Evolutionary conservation across 53 echinoderm and acorn worm genomes (phyloP).

Genomic region (Henricia sp.): DNA sequence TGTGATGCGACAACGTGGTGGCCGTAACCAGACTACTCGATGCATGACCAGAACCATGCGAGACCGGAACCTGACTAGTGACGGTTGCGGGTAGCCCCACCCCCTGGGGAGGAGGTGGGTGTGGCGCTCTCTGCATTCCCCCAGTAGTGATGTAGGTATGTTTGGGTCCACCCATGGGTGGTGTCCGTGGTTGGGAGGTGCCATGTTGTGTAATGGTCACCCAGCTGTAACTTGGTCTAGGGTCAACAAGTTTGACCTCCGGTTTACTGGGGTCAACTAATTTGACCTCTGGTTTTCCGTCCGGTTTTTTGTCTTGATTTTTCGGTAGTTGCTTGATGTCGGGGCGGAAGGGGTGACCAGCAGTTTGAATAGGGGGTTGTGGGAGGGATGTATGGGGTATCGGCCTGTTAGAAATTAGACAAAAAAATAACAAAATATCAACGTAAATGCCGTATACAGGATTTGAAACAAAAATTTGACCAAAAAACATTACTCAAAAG

Average conservation of each 20-base stretch:
- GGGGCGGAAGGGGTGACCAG: constrained; percentile 53
- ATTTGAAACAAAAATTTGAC: background rate
- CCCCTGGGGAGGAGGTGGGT: constrained; percentile 12
- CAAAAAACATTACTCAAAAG: too few species aligned
- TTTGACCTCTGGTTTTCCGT: constrained; percentile 50
- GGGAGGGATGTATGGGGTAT: constrained; percentile 42
- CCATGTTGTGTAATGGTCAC: constrained; percentile 16
- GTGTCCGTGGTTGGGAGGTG: background rate
- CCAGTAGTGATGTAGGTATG: constrained; percentile 30
- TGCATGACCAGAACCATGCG: constrained; percentile 9
- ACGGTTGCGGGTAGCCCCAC: background rate
- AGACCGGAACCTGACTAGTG: background rate
- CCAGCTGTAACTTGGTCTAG: constrained; percentile 24
- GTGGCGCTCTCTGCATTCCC: constrained; percentile 37
- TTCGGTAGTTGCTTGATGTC: constrained; percentile 51
- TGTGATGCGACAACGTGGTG: constrained; percentile 52
- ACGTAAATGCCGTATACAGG: background rate
- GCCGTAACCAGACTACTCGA: constrained; percentile 58
- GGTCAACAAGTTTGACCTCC: constrained; percentile 46
- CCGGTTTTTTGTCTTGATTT: constrained; percentile 21
- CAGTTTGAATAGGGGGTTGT: constrained; percentile 34
- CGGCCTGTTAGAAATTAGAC: constrained; percentile 3
- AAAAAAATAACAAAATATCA: background rate
- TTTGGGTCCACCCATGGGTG: constrained; percentile 35
- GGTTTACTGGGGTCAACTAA: constrained; percentile 20